These are phyloP conservation scores for Salvelinus fontinalis DNA, from an alignment of 2,113 vertebrate genomes.

Conservation along the genomic window DNA sequence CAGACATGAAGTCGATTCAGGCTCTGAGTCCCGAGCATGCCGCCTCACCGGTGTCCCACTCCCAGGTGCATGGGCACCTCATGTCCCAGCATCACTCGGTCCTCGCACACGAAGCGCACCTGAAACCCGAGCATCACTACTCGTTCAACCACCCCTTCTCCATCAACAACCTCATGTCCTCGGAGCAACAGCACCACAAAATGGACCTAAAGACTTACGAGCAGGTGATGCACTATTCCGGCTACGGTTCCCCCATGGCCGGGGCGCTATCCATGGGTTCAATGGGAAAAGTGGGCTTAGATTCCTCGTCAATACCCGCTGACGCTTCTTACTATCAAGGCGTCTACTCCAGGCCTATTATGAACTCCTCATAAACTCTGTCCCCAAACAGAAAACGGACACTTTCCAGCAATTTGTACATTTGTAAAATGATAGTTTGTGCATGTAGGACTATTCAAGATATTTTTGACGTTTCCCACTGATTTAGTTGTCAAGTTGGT, in stretches of 20 bases:
- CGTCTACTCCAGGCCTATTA: constrained; percentile 95
- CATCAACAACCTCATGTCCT: constrained; percentile 98
- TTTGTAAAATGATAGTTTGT: constrained; percentile 80
- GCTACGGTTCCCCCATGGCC: constrained; percentile 92
- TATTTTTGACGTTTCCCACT: constrained; percentile 76
- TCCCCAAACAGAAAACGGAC: constrained; percentile 50
- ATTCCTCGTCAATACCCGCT: constrained; percentile 84
- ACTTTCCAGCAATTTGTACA: constrained; percentile 69
- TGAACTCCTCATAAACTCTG: constrained; percentile 93
- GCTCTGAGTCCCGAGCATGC: constrained; percentile 85
- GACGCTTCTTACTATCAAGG: constrained; percentile 95
- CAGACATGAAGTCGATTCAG: constrained; percentile 77
- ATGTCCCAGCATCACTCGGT: constrained; percentile 86
- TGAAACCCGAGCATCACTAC: constrained; percentile 98
- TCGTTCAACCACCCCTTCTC: constrained; percentile 99
- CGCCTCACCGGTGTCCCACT: constrained; percentile 78
- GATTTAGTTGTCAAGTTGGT: constrained; percentile 81
- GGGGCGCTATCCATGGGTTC: constrained; percentile 92
- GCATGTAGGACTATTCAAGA: constrained; percentile 73
- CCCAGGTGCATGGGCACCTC: constrained; percentile 86
- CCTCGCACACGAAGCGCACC: constrained; percentile 89
- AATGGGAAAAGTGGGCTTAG: constrained; percentile 90
- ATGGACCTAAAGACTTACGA: constrained; percentile 99
- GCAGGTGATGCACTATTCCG: constrained; percentile 98
- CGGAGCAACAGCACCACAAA: constrained; percentile 97